Evolutionary conservation across 2,797 vertebrate genomes (phyloP).

Genomic region (Sarcoramphus papa): DNA sequence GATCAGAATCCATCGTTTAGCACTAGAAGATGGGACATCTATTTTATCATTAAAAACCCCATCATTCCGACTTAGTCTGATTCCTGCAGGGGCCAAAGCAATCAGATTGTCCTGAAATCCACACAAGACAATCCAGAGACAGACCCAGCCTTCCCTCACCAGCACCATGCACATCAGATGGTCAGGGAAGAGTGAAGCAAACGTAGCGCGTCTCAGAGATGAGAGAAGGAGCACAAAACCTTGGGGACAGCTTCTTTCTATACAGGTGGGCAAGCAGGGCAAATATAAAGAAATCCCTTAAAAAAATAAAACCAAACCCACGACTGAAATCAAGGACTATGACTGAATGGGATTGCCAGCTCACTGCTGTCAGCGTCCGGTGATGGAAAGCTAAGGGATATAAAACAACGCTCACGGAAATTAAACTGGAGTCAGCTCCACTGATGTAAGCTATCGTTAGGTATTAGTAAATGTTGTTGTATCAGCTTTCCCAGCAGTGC

Average conservation of each 20-base stretch:
- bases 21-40: background rate
- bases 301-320: rapidly evolving
- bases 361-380: background rate
- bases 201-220: rapidly evolving
- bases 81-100: background rate
- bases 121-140: background rate
- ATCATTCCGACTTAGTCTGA: background rate
- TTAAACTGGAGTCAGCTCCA: background rate
- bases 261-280: background rate
- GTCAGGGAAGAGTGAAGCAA: background rate
- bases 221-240: background rate
- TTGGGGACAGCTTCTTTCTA: background rate
- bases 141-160: background rate
- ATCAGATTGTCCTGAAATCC: background rate
- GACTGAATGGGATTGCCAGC: background rate
- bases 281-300: background rate
- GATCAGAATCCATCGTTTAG: background rate
- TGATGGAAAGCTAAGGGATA: background rate
- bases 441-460: background rate
- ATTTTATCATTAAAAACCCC: background rate
- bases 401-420: background rate
- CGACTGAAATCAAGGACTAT: background rate
- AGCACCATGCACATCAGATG: rapidly evolving
- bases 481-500: slow-evolving; percentile 38
- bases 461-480: background rate